These are phyloP conservation scores for Ctenodactylus gundi DNA, from an alignment of 2,113 vertebrate genomes.

Conservation along the genomic window DNA sequence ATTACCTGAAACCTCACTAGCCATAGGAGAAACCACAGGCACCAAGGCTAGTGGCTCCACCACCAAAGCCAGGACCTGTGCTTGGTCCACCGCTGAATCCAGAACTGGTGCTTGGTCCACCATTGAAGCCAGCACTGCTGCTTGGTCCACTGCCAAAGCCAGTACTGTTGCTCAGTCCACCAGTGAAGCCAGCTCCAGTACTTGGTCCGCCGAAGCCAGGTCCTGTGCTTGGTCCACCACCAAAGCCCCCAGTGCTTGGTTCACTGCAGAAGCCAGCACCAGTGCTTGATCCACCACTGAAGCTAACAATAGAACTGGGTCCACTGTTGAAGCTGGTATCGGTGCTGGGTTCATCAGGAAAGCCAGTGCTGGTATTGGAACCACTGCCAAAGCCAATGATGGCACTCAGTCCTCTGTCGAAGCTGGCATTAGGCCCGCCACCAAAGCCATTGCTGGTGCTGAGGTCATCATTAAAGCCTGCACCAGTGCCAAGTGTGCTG, in stretches of 20 bases:
- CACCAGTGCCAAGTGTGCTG: slow-evolving; percentile 44
- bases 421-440: slow-evolving; percentile 46
- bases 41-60: slow-evolving; percentile 39
- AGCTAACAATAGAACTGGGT: slow-evolving; percentile 55
- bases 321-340: slow-evolving; percentile 46
- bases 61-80: slow-evolving; percentile 39
- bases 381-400: slow-evolving; percentile 62
- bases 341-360: slow-evolving; percentile 57
- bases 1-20: slow-evolving; percentile 60
- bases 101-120: not conserved
- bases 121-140: slow-evolving; percentile 5
- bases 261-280: slow-evolving; percentile 39
- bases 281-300: slow-evolving; percentile 33
- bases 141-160: slow-evolving; percentile 36
- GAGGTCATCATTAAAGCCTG: slow-evolving; percentile 53
- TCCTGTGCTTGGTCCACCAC: slow-evolving; percentile 39
- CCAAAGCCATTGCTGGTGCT: slow-evolving; percentile 53
- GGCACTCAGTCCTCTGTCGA: slow-evolving; percentile 61
- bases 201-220: slow-evolving; percentile 43
- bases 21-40: slow-evolving; percentile 61
- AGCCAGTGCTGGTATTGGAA: slow-evolving; percentile 64
- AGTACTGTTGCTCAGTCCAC: slow-evolving; percentile 13
- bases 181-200: slow-evolving; percentile 27
- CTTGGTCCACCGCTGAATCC: slow-evolving; percentile 5
- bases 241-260: slow-evolving; percentile 39